phyloP scores from a whole-genome alignment of 1,140 invertebrate genomes.

The Drosophila navojoa region DNA sequence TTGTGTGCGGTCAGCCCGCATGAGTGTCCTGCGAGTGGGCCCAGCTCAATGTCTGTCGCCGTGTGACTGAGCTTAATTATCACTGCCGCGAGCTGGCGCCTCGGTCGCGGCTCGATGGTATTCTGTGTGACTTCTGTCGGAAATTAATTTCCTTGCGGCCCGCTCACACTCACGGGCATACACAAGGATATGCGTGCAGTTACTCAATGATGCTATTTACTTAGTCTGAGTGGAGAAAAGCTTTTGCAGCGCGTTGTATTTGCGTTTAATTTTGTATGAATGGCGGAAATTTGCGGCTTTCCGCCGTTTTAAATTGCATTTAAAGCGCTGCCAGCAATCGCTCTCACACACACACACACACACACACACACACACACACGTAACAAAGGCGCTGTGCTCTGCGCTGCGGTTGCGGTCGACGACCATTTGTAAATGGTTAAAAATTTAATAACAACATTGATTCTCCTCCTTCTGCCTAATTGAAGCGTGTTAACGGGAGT shows the following conservation, averaged over 20 bases:
- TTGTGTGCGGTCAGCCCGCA: constrained; percentile 18
- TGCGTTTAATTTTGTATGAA: constrained; percentile 78
- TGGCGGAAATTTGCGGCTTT: constrained; percentile 80
- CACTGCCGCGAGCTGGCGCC: constrained; percentile 55
- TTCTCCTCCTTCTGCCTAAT: constrained; percentile 20
- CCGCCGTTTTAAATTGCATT: constrained; percentile 80
- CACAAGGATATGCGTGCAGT: constrained; percentile 37
- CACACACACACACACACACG: not conserved
- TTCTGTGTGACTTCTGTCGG: constrained; percentile 81
- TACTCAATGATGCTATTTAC: constrained; percentile 41
- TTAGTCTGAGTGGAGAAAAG: constrained; percentile 35
- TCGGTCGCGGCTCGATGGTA: constrained; percentile 62
- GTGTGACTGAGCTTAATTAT: constrained; percentile 69
- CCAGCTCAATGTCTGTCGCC: constrained; percentile 26
- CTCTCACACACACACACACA: constrained; percentile 26
- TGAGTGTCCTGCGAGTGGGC: constrained; percentile 21
- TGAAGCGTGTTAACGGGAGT: constrained; percentile 2
- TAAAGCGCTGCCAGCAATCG: constrained; percentile 61
- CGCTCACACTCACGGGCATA: constrained; percentile 29
- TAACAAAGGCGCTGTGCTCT: constrained; percentile 25
- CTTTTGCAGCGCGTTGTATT: constrained; percentile 53
- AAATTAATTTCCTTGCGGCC: constrained; percentile 77
- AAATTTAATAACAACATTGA: constrained; percentile 44
- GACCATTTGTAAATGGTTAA: constrained; percentile 52
- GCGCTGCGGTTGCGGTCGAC: constrained; percentile 45